Evolutionary conservation across 1,140 invertebrate genomes (phyloP).

Genomic region (Nephila pilipes): DNA sequence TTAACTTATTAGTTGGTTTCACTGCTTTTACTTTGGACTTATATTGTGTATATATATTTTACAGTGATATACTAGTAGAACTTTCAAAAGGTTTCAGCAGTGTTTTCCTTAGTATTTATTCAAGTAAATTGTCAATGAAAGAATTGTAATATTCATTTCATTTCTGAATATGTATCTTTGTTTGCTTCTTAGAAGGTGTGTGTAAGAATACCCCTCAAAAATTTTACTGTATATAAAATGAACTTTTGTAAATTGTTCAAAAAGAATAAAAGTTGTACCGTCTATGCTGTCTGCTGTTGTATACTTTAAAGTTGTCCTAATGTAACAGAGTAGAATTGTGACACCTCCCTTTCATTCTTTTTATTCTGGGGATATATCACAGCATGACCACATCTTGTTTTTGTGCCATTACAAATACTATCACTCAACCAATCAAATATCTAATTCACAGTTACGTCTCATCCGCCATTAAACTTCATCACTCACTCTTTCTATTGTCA

Average conservation of each 20-base stretch:
- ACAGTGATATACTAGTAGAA: background rate
- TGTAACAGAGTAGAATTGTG: no score
- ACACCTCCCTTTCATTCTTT: no score
- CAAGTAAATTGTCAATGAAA: background rate
- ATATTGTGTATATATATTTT: slow-evolving; percentile 6
- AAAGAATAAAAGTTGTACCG: slow-evolving; percentile 33
- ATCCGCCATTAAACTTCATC: no score
- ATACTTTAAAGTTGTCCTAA: no score
- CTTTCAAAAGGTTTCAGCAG: background rate
- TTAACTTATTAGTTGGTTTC: background rate
- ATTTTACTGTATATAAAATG: slow-evolving; percentile 36
- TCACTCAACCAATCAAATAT: no score
- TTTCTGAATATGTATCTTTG: background rate
- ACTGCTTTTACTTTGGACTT: background rate
- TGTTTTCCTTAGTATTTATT: slow-evolving; percentile 42
- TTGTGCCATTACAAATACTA: no score
- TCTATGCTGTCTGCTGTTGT: background rate
- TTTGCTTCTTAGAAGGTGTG: background rate
- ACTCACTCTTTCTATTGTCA: no score
- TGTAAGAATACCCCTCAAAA: background rate
- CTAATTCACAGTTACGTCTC: no score
- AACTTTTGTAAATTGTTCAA: slow-evolving; percentile 33
- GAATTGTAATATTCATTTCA: slow-evolving; percentile 26
- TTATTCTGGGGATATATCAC: no score
- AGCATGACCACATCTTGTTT: no score